Conservation (phyloP, 2,797 vertebrate species). For the Yasuhikotakia modesta region DNA sequence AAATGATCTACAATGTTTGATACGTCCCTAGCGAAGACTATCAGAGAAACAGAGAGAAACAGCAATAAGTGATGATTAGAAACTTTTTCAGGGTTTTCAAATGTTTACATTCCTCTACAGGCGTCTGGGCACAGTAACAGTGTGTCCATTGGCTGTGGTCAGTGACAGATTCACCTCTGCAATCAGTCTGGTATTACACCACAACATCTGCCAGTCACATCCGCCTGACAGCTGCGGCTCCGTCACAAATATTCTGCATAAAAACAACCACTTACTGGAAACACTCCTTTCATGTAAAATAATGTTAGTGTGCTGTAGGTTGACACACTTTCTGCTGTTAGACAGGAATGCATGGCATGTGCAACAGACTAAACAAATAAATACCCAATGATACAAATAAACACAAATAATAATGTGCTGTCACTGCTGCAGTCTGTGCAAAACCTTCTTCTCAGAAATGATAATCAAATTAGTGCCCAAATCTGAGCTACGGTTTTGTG, state of each 20-base stretch:
- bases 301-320: not conserved
- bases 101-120: conserved; percentile 14
- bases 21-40: not conserved
- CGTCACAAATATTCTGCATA: conserved; percentile 55
- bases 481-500: not conserved
- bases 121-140: conserved; percentile 46
- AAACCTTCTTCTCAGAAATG: conserved; percentile 13
- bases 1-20: not conserved
- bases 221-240: conserved; percentile 54
- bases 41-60: not conserved
- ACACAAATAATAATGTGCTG: conserved; percentile 2
- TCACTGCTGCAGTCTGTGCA: not conserved
- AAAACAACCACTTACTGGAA: not conserved
- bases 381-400: conserved; percentile 26
- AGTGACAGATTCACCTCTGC: conserved; percentile 54
- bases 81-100: not conserved
- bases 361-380: conserved; percentile 9
- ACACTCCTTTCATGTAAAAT: not conserved
- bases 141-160: conserved; percentile 51
- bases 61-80: not conserved
- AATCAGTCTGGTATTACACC: conserved; percentile 60
- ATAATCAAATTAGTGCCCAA: not conserved
- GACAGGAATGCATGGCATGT: conserved; percentile 28
- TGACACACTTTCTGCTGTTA: conserved; percentile 32
- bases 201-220: conserved; percentile 62